These are phyloP conservation scores for Mesocricetus auratus DNA, from an alignment of 2,113 vertebrate species.

Conservation along the genomic window DNA sequence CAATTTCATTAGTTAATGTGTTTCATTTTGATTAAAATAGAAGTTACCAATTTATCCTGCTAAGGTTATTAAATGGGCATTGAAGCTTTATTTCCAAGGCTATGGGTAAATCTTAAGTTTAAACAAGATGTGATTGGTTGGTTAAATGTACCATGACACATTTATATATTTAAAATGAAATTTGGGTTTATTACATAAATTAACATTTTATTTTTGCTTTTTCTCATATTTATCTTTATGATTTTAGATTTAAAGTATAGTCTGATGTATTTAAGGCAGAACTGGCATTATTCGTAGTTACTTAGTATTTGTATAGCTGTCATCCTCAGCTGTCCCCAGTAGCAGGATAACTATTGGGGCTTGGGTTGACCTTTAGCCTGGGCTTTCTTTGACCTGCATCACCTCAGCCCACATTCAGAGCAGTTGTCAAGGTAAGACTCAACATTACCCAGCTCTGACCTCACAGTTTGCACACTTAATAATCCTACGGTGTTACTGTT, in stretches of 20 bases:
- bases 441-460: neutral
- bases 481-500: neutral
- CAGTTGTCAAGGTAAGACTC: neutral
- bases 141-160: neutral
- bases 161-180: neutral
- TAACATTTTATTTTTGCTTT: constrained; percentile 33
- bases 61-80: neutral
- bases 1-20: constrained; percentile 31
- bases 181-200: constrained; percentile 5
- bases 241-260: constrained; percentile 9
- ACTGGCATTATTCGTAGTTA: neutral
- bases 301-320: neutral
- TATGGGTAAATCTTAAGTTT: neutral
- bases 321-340: neutral
- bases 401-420: neutral
- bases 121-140: neutral
- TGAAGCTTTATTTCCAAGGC: neutral
- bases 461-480: neutral
- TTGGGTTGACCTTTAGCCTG: neutral
- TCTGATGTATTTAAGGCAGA: neutral
- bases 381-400: neutral
- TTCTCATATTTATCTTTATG: neutral
- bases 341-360: neutral
- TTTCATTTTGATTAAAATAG: constrained; percentile 43
- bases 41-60: constrained; percentile 17